phyloP scores from a whole-genome alignment of 2,797 vertebrate genomes.

The Poeciliopsis presidionis region DNA sequence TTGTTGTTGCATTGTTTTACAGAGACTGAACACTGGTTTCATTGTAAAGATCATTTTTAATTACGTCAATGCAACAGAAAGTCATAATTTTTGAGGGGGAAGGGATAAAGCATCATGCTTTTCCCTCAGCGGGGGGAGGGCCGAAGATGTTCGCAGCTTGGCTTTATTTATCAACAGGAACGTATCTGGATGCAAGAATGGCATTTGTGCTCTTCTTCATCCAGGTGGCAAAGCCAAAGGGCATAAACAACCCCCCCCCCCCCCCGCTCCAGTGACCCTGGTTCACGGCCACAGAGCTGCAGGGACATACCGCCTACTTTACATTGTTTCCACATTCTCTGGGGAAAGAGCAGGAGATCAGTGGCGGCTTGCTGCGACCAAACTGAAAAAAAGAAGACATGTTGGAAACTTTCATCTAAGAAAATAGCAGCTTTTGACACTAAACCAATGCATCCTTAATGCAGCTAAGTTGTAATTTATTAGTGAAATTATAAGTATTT shows the following conservation, averaged over 20 bases:
- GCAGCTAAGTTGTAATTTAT: neutral
- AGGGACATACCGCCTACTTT: constrained; percentile 59
- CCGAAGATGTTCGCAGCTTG: neutral
- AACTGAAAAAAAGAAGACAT: neutral
- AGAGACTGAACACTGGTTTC: neutral
- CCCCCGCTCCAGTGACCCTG: constrained; percentile 42
- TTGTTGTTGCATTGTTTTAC: neutral
- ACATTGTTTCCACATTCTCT: constrained; percentile 63
- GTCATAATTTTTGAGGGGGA: neutral
- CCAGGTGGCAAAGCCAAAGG: constrained; percentile 72
- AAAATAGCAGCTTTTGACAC: neutral
- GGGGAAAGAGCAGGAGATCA: constrained; percentile 18
- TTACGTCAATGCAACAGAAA: neutral
- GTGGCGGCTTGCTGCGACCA: constrained; percentile 1
- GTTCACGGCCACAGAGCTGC: constrained; percentile 29
- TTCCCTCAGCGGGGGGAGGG: neutral
- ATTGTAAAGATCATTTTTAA: neutral
- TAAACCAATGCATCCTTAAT: neutral
- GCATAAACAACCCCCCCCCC: constrained; percentile 23
- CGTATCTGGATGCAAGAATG: constrained; percentile 3
- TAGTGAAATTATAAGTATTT: neutral
- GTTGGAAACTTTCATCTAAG: neutral
- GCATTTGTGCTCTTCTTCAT: constrained; percentile 35
- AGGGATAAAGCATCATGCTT: constrained; percentile 3
- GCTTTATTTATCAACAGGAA: constrained; percentile 32